Base-by-base conservation (phyloP, 2,888 invertebrate genomes). In the Seira ritae region DNA sequence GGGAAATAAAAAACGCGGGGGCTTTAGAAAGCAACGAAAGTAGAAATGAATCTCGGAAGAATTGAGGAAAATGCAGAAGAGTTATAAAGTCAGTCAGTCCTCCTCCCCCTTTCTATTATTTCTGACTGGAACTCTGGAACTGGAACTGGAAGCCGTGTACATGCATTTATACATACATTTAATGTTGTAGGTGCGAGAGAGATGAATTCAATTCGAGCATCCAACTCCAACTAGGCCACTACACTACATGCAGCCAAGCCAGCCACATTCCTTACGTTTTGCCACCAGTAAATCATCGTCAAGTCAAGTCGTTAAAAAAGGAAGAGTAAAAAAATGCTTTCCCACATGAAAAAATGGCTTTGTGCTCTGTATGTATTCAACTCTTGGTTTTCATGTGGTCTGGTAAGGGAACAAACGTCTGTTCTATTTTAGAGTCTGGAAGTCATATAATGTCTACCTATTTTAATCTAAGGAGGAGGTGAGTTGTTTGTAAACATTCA, bases 261-360 rank as follows among this genome's bases (percentile, higher is more conserved):
- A 50, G 50, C 15, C 50, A 50, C 50, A 50, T 50, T 50, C 76
- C 76, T 81, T 76, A 81, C 81, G 76, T 76, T 69, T 81, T 60
- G 67, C 71, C 76, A 81, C 76, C 81, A 76, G 76, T 81, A 81
- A 81, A 81, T 81, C 81, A 81, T 81, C 81, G 81, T 81, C 81
- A 76, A 74, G 31, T 55, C 37, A 72, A 81, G 75, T 81, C 50
- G 50, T 50, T 50, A 50, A 50, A 50, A 50, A 50, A 66, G 81
- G 62, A 62, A 24, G 46, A 62, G 37, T 22, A 20, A 74, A 46
- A 19, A 68, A n/a, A n/a, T n/a, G 23, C 50, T 60, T 69, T 69
- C 19, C 19, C 68, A 8, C 68, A 15, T 50, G 50, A n/a, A 2
- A 50, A 17, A 69, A 15, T 3, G 3, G 22, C 37, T 37, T 23